Conservation (phyloP, 2,113 vertebrate genomes). For the Trinectes maculatus region DNA sequence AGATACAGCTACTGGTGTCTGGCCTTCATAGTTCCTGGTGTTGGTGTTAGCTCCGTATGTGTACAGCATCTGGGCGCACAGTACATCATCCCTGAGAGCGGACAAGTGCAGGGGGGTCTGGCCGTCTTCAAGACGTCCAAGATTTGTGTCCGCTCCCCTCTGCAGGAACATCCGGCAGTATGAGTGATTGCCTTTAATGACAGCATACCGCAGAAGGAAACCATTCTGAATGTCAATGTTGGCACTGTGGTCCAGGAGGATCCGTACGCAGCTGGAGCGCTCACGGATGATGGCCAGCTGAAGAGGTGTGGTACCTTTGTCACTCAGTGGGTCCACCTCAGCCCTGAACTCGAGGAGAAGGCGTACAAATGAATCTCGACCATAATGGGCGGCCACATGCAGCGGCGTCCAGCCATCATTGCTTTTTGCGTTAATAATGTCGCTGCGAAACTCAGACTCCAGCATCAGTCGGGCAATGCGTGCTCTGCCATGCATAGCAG, state of each 20-base stretch:
- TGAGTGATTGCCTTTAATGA: constrained; percentile 98
- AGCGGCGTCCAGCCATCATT: constrained; percentile 98
- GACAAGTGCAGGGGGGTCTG: constrained; percentile 98
- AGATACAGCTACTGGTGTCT: constrained; percentile 95
- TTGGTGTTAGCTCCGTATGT: constrained; percentile 95
- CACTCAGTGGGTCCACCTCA: constrained; percentile 95
- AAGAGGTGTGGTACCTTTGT: constrained; percentile 96
- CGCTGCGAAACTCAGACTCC: constrained; percentile 91
- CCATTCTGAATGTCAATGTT: constrained; percentile 99
- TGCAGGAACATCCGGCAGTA: constrained; percentile 99
- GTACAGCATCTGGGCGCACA: constrained; percentile 96
- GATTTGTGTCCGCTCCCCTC: constrained; percentile 96
- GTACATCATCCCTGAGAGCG: constrained; percentile 94
- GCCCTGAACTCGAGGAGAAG: constrained; percentile 98
- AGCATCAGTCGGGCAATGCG: constrained; percentile 96
- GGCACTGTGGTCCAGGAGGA: constrained; percentile 96
- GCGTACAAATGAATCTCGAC: constrained; percentile 94
- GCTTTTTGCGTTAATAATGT: constrained; percentile 98
- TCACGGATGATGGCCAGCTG: constrained; percentile 98
- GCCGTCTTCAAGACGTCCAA: constrained; percentile 94
- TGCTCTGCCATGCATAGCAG: constrained; percentile 97
- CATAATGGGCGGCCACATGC: constrained; percentile 97
- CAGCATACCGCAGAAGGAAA: constrained; percentile 95
- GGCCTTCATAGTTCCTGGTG: constrained; percentile 97
- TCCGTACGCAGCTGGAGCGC: constrained; percentile 96